Base-by-base conservation (phyloP, 2,888 invertebrate species). In the Synanthedon andrenaeformis region DNA sequence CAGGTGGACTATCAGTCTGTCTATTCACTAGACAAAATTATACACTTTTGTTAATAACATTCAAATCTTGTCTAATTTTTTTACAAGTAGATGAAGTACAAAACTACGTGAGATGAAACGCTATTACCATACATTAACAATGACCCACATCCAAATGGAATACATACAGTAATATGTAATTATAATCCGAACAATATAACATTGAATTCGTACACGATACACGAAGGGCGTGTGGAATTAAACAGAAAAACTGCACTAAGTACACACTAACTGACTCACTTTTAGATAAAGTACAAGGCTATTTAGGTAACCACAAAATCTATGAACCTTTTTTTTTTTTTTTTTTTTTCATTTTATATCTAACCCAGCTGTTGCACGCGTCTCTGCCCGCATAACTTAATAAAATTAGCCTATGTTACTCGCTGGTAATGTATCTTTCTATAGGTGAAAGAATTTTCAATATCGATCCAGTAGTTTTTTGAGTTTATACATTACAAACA, bases 281-380 rank as follows among this genome's bases (percentile, higher is more conserved):
- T 79, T 71, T 64, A 79, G 81, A 82, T 80, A 78, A 76, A 73
- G 63, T 69, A 72, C 80, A 81, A 81, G 81, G 82, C 62, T 68
- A 52, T 35, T 50, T 49, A 4, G 12, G 11, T 28, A 23, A 52
- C 53, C 35, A 53, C 60, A 55, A 56, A 57, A 12, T 55, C 58
- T 69, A 51, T 53, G 59, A 58, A 72, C 12, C 17, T 8, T 49
- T 49, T 23, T 10, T 19, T 49, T 8, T 11, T 1, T 8, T n/a
- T n/a, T 10, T 4, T 2, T 42, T 42, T n/a, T n/a, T n/a, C n/a
- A n/a, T 42, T 12, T 42, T 1, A 42, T 42, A n/a, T 42, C 42
- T n/a, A n/a, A 42, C 12, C 23, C 23, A 23, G 5, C 23, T 23
- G 23, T 23, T 5, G 23, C 23, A 23, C 23, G 23, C 23, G 23